Conservation (phyloP, 2,797 vertebrate species). For the Notolepis coatsorum region DNA sequence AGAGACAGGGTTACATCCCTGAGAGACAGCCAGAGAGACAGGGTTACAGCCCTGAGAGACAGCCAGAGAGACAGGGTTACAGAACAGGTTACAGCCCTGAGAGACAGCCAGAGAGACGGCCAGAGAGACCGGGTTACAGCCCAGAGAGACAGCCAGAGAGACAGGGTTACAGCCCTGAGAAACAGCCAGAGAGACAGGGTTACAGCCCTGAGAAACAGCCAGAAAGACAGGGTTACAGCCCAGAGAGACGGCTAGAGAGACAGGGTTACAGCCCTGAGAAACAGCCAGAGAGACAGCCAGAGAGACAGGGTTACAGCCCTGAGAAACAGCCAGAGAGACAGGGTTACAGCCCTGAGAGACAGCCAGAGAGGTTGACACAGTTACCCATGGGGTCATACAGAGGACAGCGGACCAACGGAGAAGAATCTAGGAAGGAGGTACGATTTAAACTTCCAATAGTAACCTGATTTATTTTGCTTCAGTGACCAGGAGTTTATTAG, state of each 20-base stretch:
- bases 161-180: slow-evolving; percentile 11
- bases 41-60: background rate
- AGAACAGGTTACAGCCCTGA: background rate
- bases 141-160: slow-evolving; percentile 16
- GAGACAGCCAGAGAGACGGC: slow-evolving; percentile 19
- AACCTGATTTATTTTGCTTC: too few relatives aligned
- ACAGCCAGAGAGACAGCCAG: too few relatives aligned
- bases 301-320: background rate
- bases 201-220: slow-evolving; percentile 2
- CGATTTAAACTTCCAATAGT: too few relatives aligned
- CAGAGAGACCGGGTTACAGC: slow-evolving; percentile 12
- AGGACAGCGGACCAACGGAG: slow-evolving; percentile 30
- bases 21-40: background rate
- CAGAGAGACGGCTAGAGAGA: slow-evolving; percentile 16
- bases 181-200: too few relatives aligned
- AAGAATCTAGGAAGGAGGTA: slow-evolving; percentile 60
- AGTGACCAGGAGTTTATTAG: too few relatives aligned
- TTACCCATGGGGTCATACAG: slow-evolving; percentile 33
- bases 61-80: background rate
- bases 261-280: slow-evolving; percentile 13
- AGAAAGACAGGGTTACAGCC: slow-evolving; percentile 9
- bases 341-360: background rate
- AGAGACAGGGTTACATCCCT: background rate
- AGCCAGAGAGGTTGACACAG: background rate
- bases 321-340: background rate